These are phyloP conservation scores for Corapipo altera DNA, from an alignment of 2,113 vertebrate species.

Conservation along the genomic window DNA sequence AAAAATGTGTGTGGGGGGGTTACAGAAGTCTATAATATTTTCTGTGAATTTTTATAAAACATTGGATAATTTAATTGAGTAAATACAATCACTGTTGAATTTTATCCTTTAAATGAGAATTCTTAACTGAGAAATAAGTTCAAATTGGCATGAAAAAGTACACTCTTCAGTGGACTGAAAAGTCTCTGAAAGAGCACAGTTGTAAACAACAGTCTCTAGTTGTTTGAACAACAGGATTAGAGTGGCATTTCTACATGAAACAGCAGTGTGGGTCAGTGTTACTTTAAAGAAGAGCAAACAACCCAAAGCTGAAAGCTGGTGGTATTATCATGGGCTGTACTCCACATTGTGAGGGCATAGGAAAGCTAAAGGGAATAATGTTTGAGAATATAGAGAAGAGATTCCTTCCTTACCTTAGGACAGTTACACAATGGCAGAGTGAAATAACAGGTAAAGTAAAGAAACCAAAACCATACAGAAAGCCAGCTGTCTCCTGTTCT, in stretches of 20 bases:
- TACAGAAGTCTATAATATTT: not conserved
- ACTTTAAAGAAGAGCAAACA: not conserved
- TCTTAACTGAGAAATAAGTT: not conserved
- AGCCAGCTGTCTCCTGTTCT: not conserved
- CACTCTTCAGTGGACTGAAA: not conserved
- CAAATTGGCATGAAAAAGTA: not conserved
- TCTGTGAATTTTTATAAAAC: not conserved
- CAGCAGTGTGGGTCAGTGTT: not conserved
- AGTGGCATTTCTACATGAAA: fast-evolving
- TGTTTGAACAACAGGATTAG: not conserved
- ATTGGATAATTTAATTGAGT: not conserved
- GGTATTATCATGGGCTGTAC: not conserved
- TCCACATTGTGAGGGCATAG: not conserved
- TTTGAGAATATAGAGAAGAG: not conserved
- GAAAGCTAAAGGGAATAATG: not conserved
- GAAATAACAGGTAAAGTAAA: not conserved
- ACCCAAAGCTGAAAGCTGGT: not conserved
- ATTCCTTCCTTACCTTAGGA: not conserved
- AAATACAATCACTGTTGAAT: not conserved
- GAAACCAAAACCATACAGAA: not conserved
- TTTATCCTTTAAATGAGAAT: not conserved
- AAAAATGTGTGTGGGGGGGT: fast-evolving
- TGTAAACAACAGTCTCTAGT: fast-evolving
- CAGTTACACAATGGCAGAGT: not conserved
- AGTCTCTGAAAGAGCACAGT: not conserved